These are phyloP conservation scores for Idaea aversata DNA, from an alignment of 2,888 invertebrate species.

Conservation along the genomic window DNA sequence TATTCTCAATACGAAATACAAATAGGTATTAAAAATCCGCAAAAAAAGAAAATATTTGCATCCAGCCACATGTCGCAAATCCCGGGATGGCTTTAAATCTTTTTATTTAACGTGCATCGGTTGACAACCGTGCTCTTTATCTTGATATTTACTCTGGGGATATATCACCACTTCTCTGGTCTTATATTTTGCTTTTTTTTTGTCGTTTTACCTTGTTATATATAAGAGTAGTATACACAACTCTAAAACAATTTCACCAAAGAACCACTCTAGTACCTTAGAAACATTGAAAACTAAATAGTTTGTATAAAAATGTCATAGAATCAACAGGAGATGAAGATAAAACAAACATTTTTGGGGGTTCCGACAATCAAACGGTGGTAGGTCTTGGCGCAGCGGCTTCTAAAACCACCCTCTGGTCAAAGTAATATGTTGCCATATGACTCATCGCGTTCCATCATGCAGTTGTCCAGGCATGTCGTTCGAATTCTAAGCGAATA, in stretches of 20 bases:
- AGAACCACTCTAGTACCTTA: no score
- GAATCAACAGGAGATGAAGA: neutral
- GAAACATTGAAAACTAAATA: no score
- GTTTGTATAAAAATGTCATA: neutral
- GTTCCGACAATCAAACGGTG: no score
- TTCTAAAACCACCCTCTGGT: no score
- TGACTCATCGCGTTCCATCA: no score
- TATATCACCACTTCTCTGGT: neutral
- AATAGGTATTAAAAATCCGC: conserved; percentile 13
- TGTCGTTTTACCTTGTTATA: neutral
- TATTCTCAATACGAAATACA: neutral
- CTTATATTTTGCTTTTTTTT: neutral
- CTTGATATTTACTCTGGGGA: conserved; percentile 29
- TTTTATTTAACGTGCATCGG: conserved; percentile 38
- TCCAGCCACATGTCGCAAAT: conserved; percentile 31
- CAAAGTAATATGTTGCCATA: no score
- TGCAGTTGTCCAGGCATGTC: no score
- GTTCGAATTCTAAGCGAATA: no score
- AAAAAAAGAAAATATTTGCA: conserved; percentile 24
- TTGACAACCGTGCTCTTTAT: conserved; percentile 25
- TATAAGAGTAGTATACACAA: neutral
- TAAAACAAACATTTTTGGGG: no score
- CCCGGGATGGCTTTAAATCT: conserved; percentile 37
- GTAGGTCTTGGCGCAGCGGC: no score
- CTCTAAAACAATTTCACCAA: no score